Conservation (phyloP, 1,140 invertebrate genomes). For the Antheraea pernyi region DNA sequence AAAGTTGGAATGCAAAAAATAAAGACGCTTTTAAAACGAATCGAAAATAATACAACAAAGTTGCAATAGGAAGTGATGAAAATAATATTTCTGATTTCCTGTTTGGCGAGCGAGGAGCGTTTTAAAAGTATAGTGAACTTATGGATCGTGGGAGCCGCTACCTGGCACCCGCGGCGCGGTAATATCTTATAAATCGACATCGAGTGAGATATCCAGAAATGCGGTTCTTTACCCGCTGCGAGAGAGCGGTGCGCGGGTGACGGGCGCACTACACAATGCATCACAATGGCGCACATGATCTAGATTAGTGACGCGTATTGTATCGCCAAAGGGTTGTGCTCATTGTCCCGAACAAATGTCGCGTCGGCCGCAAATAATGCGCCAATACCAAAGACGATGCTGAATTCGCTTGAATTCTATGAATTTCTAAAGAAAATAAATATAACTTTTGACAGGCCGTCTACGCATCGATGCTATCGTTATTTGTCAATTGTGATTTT, state of each 20-base stretch:
- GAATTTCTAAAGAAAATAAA: conserved; percentile 78
- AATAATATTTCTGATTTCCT: conserved; percentile 76
- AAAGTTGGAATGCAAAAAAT: conserved; percentile 36
- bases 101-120: conserved; percentile 57
- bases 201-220: conserved; percentile 67
- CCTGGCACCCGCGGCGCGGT: conserved; percentile 67
- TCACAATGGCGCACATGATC: conserved; percentile 71
- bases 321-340: conserved; percentile 74
- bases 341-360: conserved; percentile 55
- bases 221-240: conserved; percentile 53
- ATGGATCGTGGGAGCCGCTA: conserved; percentile 73
- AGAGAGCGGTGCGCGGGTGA: conserved; percentile 36
- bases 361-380: conserved; percentile 55
- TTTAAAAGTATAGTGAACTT: conserved; percentile 58
- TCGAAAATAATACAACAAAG: conserved; percentile 37
- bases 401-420: conserved; percentile 72
- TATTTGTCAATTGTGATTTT: conserved; percentile 67
- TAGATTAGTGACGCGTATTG: conserved; percentile 77
- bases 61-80: conserved; percentile 55
- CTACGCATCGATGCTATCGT: conserved; percentile 67
- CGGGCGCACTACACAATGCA: conserved; percentile 40
- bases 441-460: conserved; percentile 75
- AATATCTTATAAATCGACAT: conserved; percentile 76
- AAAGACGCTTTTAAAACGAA: conserved; percentile 37
- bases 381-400: conserved; percentile 65